Conservation (phyloP, 2,797 vertebrate genomes). For the Sarcoramphus papa region DNA sequence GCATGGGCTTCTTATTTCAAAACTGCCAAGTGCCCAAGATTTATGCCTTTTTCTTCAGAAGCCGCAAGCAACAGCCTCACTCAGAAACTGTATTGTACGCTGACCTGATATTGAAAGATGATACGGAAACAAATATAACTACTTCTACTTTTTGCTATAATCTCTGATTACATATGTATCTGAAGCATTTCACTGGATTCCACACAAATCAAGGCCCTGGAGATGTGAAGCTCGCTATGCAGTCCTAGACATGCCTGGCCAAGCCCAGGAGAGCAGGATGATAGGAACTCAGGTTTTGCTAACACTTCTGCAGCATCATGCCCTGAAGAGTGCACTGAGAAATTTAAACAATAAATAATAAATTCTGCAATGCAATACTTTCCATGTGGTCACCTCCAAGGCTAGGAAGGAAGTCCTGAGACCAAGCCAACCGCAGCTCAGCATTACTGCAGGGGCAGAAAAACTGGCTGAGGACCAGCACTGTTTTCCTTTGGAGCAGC, state of each 20-base stretch:
- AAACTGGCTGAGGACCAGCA: background rate
- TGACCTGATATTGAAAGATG: background rate
- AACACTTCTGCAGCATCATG: background rate
- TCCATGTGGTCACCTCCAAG: background rate
- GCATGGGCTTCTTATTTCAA: background rate
- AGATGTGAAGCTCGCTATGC: background rate
- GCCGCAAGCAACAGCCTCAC: background rate
- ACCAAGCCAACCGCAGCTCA: background rate
- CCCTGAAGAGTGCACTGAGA: background rate
- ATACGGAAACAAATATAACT: background rate
- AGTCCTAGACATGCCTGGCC: background rate
- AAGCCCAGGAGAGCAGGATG: background rate
- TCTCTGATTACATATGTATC: background rate
- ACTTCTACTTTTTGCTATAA: background rate
- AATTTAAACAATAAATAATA: background rate
- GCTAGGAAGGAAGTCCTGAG: background rate
- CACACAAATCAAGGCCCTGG: background rate
- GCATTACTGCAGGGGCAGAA: background rate
- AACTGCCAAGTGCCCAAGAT: background rate
- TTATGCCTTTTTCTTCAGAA: background rate
- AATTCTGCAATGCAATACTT: background rate
- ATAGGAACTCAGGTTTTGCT: background rate
- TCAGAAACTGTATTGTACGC: background rate
- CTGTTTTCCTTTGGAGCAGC: background rate
- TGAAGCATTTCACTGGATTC: background rate